Conservation (phyloP, 2,888 invertebrate species). For the Acanthococcus lagerstroemiae region DNA sequence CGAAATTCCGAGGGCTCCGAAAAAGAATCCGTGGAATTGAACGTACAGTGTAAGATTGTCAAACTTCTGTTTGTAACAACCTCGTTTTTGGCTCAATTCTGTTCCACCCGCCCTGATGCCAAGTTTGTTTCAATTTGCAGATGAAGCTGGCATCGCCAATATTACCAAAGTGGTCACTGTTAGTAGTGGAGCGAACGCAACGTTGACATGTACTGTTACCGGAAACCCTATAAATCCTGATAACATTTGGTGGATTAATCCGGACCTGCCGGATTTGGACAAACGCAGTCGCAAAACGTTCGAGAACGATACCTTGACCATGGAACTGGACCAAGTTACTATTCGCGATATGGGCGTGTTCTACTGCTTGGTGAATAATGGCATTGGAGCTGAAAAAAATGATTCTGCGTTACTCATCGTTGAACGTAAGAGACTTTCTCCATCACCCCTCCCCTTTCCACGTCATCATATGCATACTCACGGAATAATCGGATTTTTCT, state of each 20-base stretch:
- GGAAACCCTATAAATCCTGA: constrained; percentile 77
- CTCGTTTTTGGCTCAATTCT: not conserved
- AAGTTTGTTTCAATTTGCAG: too few species aligned
- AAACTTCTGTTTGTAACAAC: too few species aligned
- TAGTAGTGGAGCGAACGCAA: constrained; percentile 67
- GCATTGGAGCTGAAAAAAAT: constrained; percentile 52
- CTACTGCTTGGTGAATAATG: constrained; percentile 78
- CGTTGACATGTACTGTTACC: constrained; percentile 72
- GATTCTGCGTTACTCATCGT: constrained; percentile 9
- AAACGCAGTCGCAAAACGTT: constrained; percentile 58
- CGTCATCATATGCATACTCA: not conserved
- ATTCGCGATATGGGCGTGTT: constrained; percentile 80
- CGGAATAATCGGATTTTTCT: not conserved
- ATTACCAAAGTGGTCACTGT: constrained; percentile 66
- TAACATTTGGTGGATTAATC: constrained; percentile 73
- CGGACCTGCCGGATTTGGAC: constrained; percentile 43
- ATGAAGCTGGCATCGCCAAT: constrained; percentile 69
- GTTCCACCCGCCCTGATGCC: too few species aligned
- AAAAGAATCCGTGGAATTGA: constrained; percentile 64
- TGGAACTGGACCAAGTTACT: constrained; percentile 64
- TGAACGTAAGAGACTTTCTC: too few species aligned
- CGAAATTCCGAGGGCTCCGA: constrained; percentile 73
- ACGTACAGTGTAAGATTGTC: constrained; percentile 79
- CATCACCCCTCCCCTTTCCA: too few species aligned
- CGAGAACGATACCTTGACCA: constrained; percentile 62